Percentiles rank a stretch among this genome's conserved stretches.
These are phyloP conservation scores for Brachypalpus laphriformis DNA, from an alignment of 2,888 invertebrate species.

Conservation along the genomic window DNA sequence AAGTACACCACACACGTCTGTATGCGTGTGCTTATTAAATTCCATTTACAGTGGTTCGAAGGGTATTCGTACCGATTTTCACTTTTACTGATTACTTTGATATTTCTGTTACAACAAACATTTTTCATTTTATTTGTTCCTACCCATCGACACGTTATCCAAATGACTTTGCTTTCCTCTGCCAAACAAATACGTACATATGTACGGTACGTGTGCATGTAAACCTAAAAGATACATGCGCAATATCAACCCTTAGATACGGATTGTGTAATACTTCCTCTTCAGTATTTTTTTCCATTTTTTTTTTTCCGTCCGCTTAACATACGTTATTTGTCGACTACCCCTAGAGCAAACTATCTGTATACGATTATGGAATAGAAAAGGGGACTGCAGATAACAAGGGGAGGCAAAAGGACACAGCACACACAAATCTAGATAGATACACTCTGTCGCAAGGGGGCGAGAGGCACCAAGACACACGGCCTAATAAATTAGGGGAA, in stretches of 20 bases:
- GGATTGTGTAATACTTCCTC: constrained; percentile 59
- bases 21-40: too few relatives aligned
- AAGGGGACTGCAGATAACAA: neutral
- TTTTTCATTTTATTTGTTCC: neutral
- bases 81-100: constrained; percentile 15
- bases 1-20: neutral
- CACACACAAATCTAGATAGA: neutral
- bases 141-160: neutral
- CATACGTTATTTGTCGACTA: constrained; percentile 12
- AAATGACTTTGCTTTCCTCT: neutral
- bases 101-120: constrained; percentile 15
- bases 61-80: too few relatives aligned
- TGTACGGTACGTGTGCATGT: neutral
- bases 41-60: too few relatives aligned
- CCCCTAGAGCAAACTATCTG: constrained; percentile 3
- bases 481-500: neutral
- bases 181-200: neutral
- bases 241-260: constrained; percentile 28
- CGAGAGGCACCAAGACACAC: neutral
- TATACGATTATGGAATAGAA: constrained; percentile 22
- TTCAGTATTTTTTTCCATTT: neutral
- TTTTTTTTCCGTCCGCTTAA: neutral
- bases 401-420: neutral
- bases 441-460: neutral
- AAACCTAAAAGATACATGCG: constrained; percentile 19